Conservation (phyloP, 2,797 vertebrate genomes). For the Sebastes elongatus region DNA sequence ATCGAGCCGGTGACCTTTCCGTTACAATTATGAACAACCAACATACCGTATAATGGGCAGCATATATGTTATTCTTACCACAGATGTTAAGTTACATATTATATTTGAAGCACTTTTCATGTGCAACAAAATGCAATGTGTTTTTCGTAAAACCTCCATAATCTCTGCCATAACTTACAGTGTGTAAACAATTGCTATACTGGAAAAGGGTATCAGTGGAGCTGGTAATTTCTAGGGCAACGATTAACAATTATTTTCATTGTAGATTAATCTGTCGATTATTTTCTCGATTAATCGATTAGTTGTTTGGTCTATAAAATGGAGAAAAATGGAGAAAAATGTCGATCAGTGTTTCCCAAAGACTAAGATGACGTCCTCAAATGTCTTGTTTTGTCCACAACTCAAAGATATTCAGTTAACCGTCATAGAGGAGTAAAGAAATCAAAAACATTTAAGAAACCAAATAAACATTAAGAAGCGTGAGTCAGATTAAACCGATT, state of each 20-base stretch:
- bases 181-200: not conserved
- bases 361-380: fast-evolving
- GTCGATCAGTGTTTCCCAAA: no score
- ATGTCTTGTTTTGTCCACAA: no score
- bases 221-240: not conserved
- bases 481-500: no score
- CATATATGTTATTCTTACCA: not conserved
- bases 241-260: no score
- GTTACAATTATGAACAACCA: not conserved
- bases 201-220: not conserved
- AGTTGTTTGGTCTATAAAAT: no score
- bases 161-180: not conserved
- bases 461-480: no score
- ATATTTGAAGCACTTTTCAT: not conserved
- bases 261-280: no score
- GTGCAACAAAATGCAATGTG: not conserved
- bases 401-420: no score
- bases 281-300: no score
- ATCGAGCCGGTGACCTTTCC: not conserved
- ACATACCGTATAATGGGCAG: not conserved
- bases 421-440: no score
- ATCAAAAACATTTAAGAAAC: no score
- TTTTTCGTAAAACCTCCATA: not conserved
- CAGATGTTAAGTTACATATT: not conserved
- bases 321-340: no score